These are phyloP conservation scores for Pelagia noctiluca DNA, from an alignment of 30 jellyfish, hydroid and myxozoan genomes.

Conservation along the genomic window DNA sequence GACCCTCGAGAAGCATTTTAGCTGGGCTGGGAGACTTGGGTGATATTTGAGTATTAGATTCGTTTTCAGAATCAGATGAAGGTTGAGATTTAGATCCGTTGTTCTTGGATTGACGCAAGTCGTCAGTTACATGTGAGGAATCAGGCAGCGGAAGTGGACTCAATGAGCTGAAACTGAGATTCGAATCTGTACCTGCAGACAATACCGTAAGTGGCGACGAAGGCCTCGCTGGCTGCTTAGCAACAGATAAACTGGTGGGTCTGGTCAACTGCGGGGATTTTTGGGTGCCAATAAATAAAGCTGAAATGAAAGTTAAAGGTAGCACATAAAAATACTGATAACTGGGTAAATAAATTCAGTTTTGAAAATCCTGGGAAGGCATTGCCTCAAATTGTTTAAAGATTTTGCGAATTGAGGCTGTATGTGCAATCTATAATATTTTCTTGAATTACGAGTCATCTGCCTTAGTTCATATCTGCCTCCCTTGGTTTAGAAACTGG, in stretches of 20 bases:
- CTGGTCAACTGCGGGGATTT: slow-evolving; percentile 3
- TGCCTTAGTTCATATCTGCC: no score
- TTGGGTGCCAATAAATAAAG: background rate
- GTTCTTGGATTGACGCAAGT: background rate
- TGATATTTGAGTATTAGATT: background rate
- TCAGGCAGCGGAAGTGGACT: slow-evolving; percentile 69
- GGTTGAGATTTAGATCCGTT: no score
- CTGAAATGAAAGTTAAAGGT: no score
- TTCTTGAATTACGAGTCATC: no score
- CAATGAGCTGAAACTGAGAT: slow-evolving; percentile 51
- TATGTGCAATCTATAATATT: no score
- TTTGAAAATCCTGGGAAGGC: no score
- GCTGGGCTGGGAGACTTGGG: background rate
- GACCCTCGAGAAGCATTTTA: background rate
- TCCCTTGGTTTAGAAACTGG: no score
- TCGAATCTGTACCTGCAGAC: slow-evolving; percentile 64
- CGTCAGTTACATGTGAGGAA: slow-evolving; percentile 12
- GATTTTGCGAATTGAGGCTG: no score
- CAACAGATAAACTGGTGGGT: slow-evolving; percentile 22
- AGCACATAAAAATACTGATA: no score
- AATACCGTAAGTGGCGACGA: slow-evolving; percentile 30
- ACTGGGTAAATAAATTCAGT: no score
- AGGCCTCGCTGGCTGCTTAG: slow-evolving; percentile 6
- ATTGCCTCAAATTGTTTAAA: no score
- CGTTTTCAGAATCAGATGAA: background rate